These are phyloP conservation scores for Entomobrya multifasciata DNA, from an alignment of 2,888 invertebrate species.

Conservation along the genomic window DNA sequence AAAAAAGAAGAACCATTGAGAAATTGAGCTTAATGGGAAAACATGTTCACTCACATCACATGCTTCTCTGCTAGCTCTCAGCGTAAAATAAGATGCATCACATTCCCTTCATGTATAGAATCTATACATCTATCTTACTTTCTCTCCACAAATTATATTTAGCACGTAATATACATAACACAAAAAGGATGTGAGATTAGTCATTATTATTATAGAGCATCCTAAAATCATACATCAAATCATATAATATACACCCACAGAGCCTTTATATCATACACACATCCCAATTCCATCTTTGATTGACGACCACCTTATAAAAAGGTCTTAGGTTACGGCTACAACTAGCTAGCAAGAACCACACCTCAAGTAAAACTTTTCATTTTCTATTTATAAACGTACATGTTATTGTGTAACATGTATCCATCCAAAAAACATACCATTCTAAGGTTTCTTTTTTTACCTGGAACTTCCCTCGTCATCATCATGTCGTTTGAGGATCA, in stretches of 20 bases:
- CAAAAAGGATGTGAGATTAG: slow-evolving; percentile 27
- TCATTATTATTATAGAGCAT: slow-evolving; percentile 9
- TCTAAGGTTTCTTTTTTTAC: slow-evolving; percentile 36
- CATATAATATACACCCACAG: neutral
- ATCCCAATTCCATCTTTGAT: neutral
- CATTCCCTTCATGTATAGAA: neutral
- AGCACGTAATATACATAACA: neutral
- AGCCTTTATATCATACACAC: neutral
- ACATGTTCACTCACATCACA: slow-evolving; percentile 6
- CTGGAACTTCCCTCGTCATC: neutral
- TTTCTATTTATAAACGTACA: slow-evolving; percentile 16
- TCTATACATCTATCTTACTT: neutral
- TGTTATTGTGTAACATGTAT: slow-evolving; percentile 19
- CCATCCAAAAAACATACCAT: neutral
- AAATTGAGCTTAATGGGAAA: slow-evolving; percentile 47
- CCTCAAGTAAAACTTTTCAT: slow-evolving; percentile 35
- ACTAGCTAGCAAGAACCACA: neutral
- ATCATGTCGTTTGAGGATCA: neutral
- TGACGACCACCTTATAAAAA: slow-evolving; percentile 47
- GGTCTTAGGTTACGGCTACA: slow-evolving; percentile 11
- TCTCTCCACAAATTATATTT: slow-evolving; percentile 3
- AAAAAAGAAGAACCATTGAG: slow-evolving; percentile 26
- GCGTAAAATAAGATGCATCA: slow-evolving; percentile 5
- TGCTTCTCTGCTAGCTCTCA: neutral
- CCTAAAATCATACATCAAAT: slow-evolving; percentile 24